Conservation (phyloP, 2,888 invertebrate genomes). For the Physocephala rufipes region DNA sequence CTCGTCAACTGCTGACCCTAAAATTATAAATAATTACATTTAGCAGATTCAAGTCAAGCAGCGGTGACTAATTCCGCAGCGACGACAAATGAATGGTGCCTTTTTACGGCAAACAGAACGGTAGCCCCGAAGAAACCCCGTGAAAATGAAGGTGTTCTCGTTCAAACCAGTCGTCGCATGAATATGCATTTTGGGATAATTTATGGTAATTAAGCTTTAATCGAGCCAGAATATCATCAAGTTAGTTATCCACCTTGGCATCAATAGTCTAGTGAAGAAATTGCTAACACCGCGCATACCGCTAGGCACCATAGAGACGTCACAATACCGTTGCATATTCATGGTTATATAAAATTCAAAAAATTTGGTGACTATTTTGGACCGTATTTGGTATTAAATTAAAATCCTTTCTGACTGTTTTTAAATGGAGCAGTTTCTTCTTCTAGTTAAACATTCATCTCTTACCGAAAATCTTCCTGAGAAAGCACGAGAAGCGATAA, state of each 20-base stretch:
- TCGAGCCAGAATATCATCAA: conserved; percentile 55
- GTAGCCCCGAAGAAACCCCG: no score
- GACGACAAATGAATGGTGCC: not conserved
- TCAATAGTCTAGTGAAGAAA: not conserved
- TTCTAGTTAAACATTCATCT: no score
- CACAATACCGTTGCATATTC: no score
- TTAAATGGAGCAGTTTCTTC: no score
- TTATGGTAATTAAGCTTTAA: conserved; percentile 66
- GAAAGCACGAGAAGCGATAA: no score
- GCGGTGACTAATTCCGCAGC: conserved; percentile 18
- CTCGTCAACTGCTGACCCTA: conserved; percentile 50
- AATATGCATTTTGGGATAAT: conserved; percentile 67
- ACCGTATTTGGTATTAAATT: no score
- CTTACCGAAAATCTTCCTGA: no score
- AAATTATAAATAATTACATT: conserved; percentile 61
- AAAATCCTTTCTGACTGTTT: no score
- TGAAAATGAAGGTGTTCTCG: conserved; percentile 7
- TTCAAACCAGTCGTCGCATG: conserved; percentile 49
- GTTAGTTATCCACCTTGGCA: conserved; percentile 40
- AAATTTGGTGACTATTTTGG: no score
- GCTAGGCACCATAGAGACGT: no score
- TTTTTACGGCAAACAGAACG: not conserved
- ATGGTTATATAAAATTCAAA: no score
- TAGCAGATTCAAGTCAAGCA: conserved; percentile 57
- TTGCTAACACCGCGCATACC: not conserved